These are phyloP conservation scores for Cheiracanthium punctorium DNA, from an alignment of 2,888 invertebrate species.

Conservation along the genomic window DNA sequence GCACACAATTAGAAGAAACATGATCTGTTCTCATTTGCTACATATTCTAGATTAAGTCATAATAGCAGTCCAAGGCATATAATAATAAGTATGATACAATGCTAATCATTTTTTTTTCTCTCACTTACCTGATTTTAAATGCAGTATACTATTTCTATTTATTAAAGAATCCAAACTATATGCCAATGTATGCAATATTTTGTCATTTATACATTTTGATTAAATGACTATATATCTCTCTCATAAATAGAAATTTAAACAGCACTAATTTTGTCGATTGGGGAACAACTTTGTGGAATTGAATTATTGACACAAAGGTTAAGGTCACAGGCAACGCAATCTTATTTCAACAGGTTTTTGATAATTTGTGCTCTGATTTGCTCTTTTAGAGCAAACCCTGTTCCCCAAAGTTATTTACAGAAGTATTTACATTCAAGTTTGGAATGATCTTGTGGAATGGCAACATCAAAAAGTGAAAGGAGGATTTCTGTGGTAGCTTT, in stretches of 20 bases:
- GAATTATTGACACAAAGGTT: neutral
- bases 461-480: constrained; percentile 63
- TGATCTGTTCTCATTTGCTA: constrained; percentile 5
- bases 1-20: neutral
- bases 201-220: constrained; percentile 13
- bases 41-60: neutral
- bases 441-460: constrained; percentile 63
- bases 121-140: neutral
- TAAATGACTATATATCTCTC: neutral
- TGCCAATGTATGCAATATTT: constrained; percentile 3
- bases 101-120: neutral
- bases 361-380: neutral
- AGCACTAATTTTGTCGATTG: neutral
- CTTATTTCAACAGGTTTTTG: constrained; percentile 9
- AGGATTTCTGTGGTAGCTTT: constrained; percentile 65
- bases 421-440: constrained; percentile 67
- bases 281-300: neutral
- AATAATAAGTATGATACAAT: constrained; percentile 17
- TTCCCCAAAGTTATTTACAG: constrained; percentile 61
- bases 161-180: neutral
- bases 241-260: neutral
- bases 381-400: constrained; percentile 1
- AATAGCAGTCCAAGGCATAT: constrained; percentile 14
- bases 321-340: neutral
- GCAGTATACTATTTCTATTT: neutral